These are phyloP conservation scores for Trichopria drosophilae DNA, from an alignment of 2,888 invertebrate species.

Conservation along the genomic window DNA sequence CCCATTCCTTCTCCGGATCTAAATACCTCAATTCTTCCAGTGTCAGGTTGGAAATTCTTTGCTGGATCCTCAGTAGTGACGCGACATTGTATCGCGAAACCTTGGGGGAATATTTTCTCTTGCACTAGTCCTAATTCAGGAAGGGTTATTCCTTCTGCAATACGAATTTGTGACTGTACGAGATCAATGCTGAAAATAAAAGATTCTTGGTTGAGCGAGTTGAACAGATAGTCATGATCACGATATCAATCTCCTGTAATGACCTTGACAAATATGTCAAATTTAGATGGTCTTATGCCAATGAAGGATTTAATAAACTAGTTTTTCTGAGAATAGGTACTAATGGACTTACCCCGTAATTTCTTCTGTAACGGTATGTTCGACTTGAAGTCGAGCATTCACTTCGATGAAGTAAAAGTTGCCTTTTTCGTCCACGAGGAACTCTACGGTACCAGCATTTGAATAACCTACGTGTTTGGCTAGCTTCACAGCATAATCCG, in stretches of 20 bases:
- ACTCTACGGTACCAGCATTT: constrained; percentile 98
- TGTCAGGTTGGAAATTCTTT: constrained; percentile 96
- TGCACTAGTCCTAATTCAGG: constrained; percentile 89
- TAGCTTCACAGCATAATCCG: constrained; percentile 84
- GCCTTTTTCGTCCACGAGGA: constrained; percentile 89
- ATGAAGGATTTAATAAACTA: too few species aligned
- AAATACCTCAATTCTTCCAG: constrained; percentile 94
- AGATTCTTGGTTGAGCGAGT: too few species aligned
- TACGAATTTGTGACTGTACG: constrained; percentile 94
- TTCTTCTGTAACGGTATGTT: constrained; percentile 99
- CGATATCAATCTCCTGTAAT: too few species aligned
- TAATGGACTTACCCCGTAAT: constrained; percentile 88
- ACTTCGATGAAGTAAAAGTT: constrained; percentile 99
- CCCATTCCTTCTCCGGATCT: constrained; percentile 99
- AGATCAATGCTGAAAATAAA: constrained; percentile 88
- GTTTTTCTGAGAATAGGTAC: too few species aligned
- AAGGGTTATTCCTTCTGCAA: constrained; percentile 94
- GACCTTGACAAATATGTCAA: too few species aligned
- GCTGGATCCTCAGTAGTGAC: constrained; percentile 99
- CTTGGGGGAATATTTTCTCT: constrained; percentile 79
- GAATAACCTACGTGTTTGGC: constrained; percentile 93
- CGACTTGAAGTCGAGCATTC: constrained; percentile 96
- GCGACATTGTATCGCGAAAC: constrained; percentile 96
- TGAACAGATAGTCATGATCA: too few species aligned
- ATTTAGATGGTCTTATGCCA: too few species aligned